phyloP scores from a whole-genome alignment of 2,797 vertebrate species.

The Liasis olivaceus region DNA sequence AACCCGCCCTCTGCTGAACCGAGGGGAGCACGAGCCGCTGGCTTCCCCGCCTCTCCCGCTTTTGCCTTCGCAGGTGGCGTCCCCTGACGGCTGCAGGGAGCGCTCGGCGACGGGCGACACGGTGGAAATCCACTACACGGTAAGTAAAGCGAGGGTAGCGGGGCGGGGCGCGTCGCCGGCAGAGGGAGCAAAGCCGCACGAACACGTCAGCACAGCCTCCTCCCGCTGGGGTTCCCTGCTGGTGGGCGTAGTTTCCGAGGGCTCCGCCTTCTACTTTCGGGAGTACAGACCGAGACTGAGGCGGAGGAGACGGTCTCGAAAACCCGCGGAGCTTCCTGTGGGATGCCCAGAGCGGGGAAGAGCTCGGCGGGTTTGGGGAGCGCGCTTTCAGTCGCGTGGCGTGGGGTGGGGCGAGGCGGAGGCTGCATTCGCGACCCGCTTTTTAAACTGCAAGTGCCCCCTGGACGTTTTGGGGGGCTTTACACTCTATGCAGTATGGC shows the following conservation, averaged over 20 bases:
- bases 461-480: not conserved
- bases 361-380: not conserved
- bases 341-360: not conserved
- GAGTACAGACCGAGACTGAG: not conserved
- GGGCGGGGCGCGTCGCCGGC: not conserved
- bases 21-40: not conserved
- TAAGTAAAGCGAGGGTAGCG: slow-evolving; percentile 64
- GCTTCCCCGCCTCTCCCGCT: not conserved
- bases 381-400: not conserved
- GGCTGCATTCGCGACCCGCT: not conserved
- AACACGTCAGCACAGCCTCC: slow-evolving; percentile 66
- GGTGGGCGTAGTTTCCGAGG: not conserved
- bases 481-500: not conserved
- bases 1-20: not conserved
- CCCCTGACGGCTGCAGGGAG: slow-evolving; percentile 85
- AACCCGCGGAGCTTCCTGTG: not conserved
- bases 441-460: not conserved
- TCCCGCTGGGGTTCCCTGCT: not conserved
- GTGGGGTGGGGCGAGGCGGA: not conserved
- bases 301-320: not conserved
- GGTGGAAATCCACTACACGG: slow-evolving; percentile 92
- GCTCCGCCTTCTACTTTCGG: not conserved
- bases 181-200: not conserved
- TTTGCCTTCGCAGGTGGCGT: slow-evolving; percentile 76
- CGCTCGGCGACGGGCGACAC: slow-evolving; percentile 86